Base-by-base conservation (phyloP, 2,113 vertebrate species). In the Pelobates fuscus region DNA sequence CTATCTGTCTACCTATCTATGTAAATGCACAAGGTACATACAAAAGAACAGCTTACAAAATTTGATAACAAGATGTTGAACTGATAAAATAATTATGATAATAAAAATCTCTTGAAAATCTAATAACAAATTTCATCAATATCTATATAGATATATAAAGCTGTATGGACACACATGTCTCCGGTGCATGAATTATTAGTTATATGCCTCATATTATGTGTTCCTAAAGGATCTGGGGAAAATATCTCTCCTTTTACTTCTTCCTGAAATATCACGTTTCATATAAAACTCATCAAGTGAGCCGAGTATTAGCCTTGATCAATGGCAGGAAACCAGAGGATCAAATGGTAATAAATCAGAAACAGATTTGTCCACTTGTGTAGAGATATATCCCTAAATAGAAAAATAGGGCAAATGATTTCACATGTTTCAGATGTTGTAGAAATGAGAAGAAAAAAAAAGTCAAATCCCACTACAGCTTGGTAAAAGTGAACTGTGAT, bases 241-340 rank as follows among this genome's bases (percentile, higher is more conserved):
- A 88, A 88, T 90, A 86, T 81, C 78, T 81, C 21, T 75, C 78
- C 71, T 82, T 84, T 87, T 90, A 88, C 78, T 81, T 89, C 81
- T 89, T 91, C 86, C 87, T 86, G 81, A 44, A 86, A 79, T 93
- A 96, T 97, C 94, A 82, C 81, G 86, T 98, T 98, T 95, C 95
- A 89, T 91, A 92, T 91, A 89, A 89, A 89, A 91, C 90, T 94
- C 93, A 94, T 96, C 95, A 95, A 91, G 86, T 91, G 89, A 91
- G 89, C 87, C 79, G 85, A 87, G 88, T 90, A 91, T 91, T 91
- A 91, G 87, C 90, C 91, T 93, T 97, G 95, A 98, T 99, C 97
- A 96, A 97, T 96, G 95, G 88, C 94, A 97, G 96, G 96, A 98
- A 98, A 95, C 91, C 85, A 89, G 90, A 86, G 88, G 91, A 95